These are phyloP conservation scores for Dasyornis broadbenti DNA, from an alignment of 2,113 vertebrate genomes.

Conservation along the genomic window DNA sequence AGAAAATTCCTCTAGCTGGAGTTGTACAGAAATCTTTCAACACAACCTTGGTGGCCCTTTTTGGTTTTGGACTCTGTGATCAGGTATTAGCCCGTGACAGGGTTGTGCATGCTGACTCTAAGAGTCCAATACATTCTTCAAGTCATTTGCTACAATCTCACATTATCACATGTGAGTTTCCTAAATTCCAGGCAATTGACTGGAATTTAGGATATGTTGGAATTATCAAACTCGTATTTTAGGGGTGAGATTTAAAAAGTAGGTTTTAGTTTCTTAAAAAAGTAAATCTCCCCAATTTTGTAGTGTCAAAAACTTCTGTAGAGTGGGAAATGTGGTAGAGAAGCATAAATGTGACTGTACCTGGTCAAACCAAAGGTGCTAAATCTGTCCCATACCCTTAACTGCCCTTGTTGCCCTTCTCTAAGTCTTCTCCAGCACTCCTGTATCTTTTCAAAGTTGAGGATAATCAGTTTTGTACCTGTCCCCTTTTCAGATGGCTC, in stretches of 20 bases:
- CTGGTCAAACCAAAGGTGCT: background rate
- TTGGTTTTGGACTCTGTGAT: background rate
- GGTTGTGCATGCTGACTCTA: background rate
- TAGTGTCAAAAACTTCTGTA: background rate
- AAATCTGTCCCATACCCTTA: background rate
- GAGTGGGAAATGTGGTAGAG: background rate
- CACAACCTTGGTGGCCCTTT: background rate
- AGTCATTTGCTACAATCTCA: background rate
- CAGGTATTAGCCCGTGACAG: background rate
- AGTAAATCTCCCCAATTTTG: background rate
- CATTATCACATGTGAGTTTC: background rate
- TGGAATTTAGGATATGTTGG: too few relatives aligned
- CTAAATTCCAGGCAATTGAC: background rate
- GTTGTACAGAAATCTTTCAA: background rate
- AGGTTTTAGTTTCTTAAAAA: background rate
- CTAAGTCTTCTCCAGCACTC: background rate
- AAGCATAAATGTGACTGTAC: background rate
- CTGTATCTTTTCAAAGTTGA: background rate
- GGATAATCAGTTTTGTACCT: background rate
- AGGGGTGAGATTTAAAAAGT: fast-evolving
- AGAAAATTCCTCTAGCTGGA: background rate
- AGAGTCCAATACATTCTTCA: background rate
- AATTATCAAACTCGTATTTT: background rate
- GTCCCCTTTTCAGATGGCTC: background rate
- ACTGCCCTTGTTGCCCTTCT: background rate